Base-by-base conservation (phyloP, 37 sponge, comb jelly and placozoan genomes). In the Hormiphora californensis region DNA sequence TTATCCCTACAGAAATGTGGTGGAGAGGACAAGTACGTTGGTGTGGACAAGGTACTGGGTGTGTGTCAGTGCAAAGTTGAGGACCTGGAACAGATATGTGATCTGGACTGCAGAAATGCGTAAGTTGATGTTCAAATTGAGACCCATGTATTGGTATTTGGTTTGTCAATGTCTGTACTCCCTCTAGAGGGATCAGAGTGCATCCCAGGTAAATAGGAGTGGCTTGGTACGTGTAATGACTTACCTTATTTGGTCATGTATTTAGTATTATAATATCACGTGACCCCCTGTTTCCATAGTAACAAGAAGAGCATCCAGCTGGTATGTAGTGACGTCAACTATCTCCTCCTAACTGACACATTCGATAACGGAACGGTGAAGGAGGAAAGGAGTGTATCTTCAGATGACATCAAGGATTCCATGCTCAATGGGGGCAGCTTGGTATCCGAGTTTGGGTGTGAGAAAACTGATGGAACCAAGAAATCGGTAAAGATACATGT, bases 31-130 rank as follows among this genome's bases (percentile, higher is more conserved):
- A n/a, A 21, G 30, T 88, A 88, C 40, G 63, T 44, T 1, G 85
- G 55, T 1, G 49, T 67, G 55, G 85, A 86, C 25, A 85, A 44
- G 33, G 43, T 19, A 32, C 28, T 86, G 8, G 89, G 89, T 25
- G 49, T 86, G 3, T 88, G 89, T 39, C 21, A 88, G 51, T 88
- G 89, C 32, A 9, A 30, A 59, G 89, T 88, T 23, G 32, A 34
- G 34, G 73, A 88, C 22, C 63, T 88, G 8, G 78, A 69, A 32
- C 68, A 65, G 38, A 32, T 65, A 7, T 85, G 86, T 85, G 86
- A 85, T 36, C 8, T 7, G 17, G 54, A 49, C 0, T 85, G 86
- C 32, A 19, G 86, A 49, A 5, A 30, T 36, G 44, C 11, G 86
- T 54, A 4, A 57, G 59, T 57, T 23, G 51, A 46, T 17, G 51